These are phyloP conservation scores for Chaetodon trifasciatus DNA, from an alignment of 2,797 vertebrate genomes.

Conservation along the genomic window DNA sequence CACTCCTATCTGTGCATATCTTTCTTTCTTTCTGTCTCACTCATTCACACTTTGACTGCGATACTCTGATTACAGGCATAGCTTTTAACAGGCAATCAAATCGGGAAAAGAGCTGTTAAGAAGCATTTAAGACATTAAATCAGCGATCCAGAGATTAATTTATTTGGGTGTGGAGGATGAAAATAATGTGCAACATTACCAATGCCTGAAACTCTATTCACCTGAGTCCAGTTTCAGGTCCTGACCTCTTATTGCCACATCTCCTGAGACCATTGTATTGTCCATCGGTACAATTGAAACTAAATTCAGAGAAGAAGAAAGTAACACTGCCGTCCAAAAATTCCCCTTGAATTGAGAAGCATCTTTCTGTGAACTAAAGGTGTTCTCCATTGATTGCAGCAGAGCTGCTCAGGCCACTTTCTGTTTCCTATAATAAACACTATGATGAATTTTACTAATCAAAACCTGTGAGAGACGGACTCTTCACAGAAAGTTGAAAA, in stretches of 20 bases:
- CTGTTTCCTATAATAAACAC: slow-evolving; percentile 24
- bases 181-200: slow-evolving; percentile 46
- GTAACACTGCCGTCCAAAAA: slow-evolving; percentile 48
- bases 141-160: slow-evolving; percentile 14
- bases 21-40: slow-evolving; percentile 19
- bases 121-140: slow-evolving; percentile 34
- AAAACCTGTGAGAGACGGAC: slow-evolving; percentile 26
- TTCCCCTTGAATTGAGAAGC: slow-evolving; percentile 42
- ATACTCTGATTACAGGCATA: neutral
- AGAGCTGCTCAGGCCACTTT: slow-evolving; percentile 1
- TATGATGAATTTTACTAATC: slow-evolving; percentile 22
- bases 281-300: slow-evolving; percentile 67
- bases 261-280: slow-evolving; percentile 70
- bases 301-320: slow-evolving; percentile 66
- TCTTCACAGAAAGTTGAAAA: slow-evolving; percentile 34
- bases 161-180: slow-evolving; percentile 38
- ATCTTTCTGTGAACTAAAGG: slow-evolving; percentile 34
- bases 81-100: slow-evolving; percentile 21
- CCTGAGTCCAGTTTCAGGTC: slow-evolving; percentile 69
- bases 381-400: neutral
- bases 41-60: slow-evolving; percentile 1
- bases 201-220: slow-evolving; percentile 51
- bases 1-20: slow-evolving; percentile 16
- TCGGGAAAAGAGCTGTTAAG: slow-evolving; percentile 18
- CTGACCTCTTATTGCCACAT: slow-evolving; percentile 68